Conservation (phyloP, 2,888 invertebrate genomes). For the Meghimatium bilineatum region DNA sequence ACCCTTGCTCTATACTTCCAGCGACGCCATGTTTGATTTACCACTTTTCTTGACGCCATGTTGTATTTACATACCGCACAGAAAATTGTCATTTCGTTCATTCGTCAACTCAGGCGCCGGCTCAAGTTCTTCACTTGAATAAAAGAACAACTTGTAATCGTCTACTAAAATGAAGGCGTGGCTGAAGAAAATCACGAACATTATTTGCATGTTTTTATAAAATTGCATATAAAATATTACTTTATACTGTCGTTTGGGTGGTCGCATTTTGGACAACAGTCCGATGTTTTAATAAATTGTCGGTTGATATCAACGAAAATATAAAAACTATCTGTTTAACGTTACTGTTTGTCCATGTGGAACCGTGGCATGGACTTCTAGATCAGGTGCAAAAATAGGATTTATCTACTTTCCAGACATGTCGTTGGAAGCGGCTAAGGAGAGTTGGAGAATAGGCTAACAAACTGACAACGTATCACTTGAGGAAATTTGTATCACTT, state of each 20-base stretch:
- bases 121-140: constrained; percentile 20
- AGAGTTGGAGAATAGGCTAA: too few species aligned
- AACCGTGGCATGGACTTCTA: too few species aligned
- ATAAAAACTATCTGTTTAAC: not conserved
- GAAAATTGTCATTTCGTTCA: constrained; percentile 16
- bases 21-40: constrained; percentile 27
- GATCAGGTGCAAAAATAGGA: too few species aligned
- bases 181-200: constrained; percentile 3
- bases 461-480: too few species aligned
- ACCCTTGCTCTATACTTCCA: not conserved
- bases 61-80: constrained; percentile 7
- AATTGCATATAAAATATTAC: not conserved
- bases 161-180: constrained; percentile 30
- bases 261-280: not conserved
- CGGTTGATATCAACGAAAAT: not conserved
- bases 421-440: too few species aligned
- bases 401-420: too few species aligned
- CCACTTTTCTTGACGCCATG: constrained; percentile 30
- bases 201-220: constrained; percentile 31
- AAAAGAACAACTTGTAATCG: constrained; percentile 23
- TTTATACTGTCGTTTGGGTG: constrained; percentile 1
- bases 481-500: too few species aligned
- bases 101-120: constrained; percentile 15
- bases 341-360: too few species aligned
- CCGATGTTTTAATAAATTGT: not conserved